Evolutionary conservation across 2,888 invertebrate species (phyloP), one percentile per base, ranked within the genome.

Genomic region (Onthophagus sagittarius): DNA sequence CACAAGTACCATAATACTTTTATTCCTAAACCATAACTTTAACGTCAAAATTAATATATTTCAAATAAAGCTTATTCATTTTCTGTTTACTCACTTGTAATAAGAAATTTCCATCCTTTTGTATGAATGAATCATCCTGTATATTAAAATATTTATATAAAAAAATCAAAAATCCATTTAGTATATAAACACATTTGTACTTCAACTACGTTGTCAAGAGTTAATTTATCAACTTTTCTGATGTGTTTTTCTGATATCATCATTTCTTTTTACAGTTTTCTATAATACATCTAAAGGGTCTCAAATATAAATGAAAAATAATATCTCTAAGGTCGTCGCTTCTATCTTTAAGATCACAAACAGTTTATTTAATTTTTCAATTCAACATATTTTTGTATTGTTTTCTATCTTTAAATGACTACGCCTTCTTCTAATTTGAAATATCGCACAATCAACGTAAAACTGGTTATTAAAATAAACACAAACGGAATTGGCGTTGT

Each of bases 401-500:
- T 23, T 23, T 23, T 23, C 23, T 23, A 23, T 23, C 23, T 23
- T 76, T 78, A 79, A 75, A 79, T 78, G 62, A 78, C 72, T 62
- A 70, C 77, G 7, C 73, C 79, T 67, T 79, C 76, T 74, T 80
- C 78, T 74, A 80, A 74, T 71, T 79, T 77, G 9, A 77, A 69
- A 74, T 83, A 77, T 76, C 81, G 78, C 31, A 81, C 73, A 13
- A 82, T 78, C 71, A 82, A 73, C 72, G 82, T 72, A 71, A 83
- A 72, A 64, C 78, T 77, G 5, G 81, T 77, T 53, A 82, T 73
- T 14, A 83, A 71, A 32, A 84, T 71, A 31, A 81, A 79, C 39
- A 81, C 74, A 32, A 83, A 77, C 15, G 84, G 77, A 2, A 82
- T 78, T 7, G 77, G 83, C 62, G 81, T 79, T 0, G 84, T 81